These are phyloP conservation scores for Platorchestia sp. DNA, from an alignment of 1,140 invertebrate genomes.

Conservation along the genomic window DNA sequence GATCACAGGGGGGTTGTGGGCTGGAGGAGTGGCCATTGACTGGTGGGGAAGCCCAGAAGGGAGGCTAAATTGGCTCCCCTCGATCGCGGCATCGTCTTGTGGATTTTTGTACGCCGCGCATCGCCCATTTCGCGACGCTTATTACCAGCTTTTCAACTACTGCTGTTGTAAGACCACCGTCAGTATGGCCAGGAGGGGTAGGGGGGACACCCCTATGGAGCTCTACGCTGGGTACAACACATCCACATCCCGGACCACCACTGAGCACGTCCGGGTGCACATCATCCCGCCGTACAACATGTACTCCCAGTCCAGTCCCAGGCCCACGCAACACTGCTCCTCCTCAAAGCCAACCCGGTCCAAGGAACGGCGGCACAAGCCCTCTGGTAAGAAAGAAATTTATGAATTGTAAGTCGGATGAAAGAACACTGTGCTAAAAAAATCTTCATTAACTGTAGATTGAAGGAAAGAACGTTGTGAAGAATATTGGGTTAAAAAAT, in stretches of 20 bases:
- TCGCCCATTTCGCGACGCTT: constrained; percentile 76
- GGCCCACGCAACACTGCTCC: constrained; percentile 58
- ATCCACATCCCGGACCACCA: constrained; percentile 59
- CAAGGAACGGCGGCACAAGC: constrained; percentile 64
- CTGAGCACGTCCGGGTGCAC: constrained; percentile 79
- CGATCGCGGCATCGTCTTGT: constrained; percentile 62
- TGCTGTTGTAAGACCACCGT: constrained; percentile 87
- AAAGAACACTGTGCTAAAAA: too few relatives aligned
- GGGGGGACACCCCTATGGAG: constrained; percentile 73
- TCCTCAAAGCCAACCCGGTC: constrained; percentile 18
- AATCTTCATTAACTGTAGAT: too few relatives aligned
- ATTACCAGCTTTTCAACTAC: constrained; percentile 84
- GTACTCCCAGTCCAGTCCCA: constrained; percentile 78
- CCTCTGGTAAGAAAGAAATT: constrained; percentile 65
- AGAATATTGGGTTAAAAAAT: too few relatives aligned
- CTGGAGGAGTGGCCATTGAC: constrained; percentile 62
- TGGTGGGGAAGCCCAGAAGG: constrained; percentile 61
- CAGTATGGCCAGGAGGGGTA: constrained; percentile 76
- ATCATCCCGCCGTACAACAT: constrained; percentile 83
- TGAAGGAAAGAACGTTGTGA: too few relatives aligned
- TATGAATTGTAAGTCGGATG: constrained; percentile 65
- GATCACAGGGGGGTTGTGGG: constrained; percentile 62
- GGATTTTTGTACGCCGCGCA: constrained; percentile 65
- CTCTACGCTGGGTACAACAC: constrained; percentile 72
- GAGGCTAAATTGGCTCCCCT: constrained; percentile 59